phyloP scores from a whole-genome alignment of 37 sponge, comb jelly and placozoan species.

The Spongilla lacustris region DNA sequence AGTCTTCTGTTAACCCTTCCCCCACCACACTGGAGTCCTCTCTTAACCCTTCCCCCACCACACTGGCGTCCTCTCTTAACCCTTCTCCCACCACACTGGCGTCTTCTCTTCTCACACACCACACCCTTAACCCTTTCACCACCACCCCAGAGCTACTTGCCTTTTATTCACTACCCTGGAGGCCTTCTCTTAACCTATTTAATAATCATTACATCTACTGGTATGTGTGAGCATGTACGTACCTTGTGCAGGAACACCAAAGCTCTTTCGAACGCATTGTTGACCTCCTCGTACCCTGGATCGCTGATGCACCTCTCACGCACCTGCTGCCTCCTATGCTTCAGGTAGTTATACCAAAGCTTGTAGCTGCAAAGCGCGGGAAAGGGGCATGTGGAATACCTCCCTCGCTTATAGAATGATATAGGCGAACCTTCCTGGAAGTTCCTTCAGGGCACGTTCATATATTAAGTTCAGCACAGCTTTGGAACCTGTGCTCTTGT shows the following conservation, averaged over 20 bases:
- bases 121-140: too few relatives aligned
- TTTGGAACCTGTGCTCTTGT: conserved; percentile 80
- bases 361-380: conserved; percentile 87
- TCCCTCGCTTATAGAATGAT: background rate
- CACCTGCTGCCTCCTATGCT: conserved; percentile 81
- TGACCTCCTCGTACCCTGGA: conserved; percentile 88
- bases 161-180: too few relatives aligned
- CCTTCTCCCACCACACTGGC: too few relatives aligned
- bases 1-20: too few relatives aligned
- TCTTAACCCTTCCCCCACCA: too few relatives aligned
- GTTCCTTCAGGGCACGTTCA: conserved; percentile 92
- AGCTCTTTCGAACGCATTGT: conserved; percentile 95
- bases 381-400: background rate
- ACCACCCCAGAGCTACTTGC: too few relatives aligned
- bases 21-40: too few relatives aligned
- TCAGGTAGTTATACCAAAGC: conserved; percentile 97
- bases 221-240: background rate
- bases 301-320: conserved; percentile 82
- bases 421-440: conserved; percentile 88
- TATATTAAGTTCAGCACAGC: conserved; percentile 86
- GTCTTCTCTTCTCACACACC: too few relatives aligned
- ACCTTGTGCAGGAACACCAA: conserved; percentile 98
- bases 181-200: too few relatives aligned
- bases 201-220: too few relatives aligned
- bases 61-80: too few relatives aligned